These are phyloP conservation scores for Bombus cullumanus DNA, from an alignment of 1,140 invertebrate species.

Conservation along the genomic window DNA sequence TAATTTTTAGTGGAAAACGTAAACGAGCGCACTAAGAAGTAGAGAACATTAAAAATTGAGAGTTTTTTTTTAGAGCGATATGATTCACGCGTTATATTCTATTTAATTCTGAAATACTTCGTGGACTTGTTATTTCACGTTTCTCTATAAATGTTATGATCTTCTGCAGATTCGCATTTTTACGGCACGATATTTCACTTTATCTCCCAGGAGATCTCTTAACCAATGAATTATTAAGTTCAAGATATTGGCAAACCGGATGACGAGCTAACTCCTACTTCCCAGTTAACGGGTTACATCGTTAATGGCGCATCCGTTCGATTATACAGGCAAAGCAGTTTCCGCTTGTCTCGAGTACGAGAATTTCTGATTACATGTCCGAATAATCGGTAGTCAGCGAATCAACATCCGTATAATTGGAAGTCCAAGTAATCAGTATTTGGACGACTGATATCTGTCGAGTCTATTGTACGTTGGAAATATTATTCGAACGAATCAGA, in stretches of 20 bases:
- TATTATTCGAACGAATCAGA: background rate
- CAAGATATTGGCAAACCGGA: background rate
- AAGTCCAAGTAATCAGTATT: conserved; percentile 11
- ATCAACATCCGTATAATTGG: conserved; percentile 27
- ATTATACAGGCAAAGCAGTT: conserved; percentile 4
- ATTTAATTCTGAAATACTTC: too few relatives aligned
- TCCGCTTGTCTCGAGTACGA: conserved; percentile 12
- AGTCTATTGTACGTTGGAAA: background rate
- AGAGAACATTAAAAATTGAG: too few relatives aligned
- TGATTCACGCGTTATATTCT: too few relatives aligned
- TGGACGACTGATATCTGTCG: background rate
- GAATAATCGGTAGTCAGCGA: conserved; percentile 7
- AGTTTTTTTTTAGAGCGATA: too few relatives aligned
- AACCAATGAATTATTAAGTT: background rate
- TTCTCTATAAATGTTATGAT: background rate
- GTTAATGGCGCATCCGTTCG: background rate
- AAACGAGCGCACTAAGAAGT: too few relatives aligned
- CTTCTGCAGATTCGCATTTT: background rate
- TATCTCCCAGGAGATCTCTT: background rate
- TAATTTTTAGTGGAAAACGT: too few relatives aligned
- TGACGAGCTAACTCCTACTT: background rate
- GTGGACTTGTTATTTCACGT: background rate
- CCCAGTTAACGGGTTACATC: conserved; percentile 1
- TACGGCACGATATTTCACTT: background rate
- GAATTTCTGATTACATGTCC: conserved; percentile 17